Conservation (phyloP, 2,888 invertebrate species). For the Tuberolachnus salignus region DNA sequence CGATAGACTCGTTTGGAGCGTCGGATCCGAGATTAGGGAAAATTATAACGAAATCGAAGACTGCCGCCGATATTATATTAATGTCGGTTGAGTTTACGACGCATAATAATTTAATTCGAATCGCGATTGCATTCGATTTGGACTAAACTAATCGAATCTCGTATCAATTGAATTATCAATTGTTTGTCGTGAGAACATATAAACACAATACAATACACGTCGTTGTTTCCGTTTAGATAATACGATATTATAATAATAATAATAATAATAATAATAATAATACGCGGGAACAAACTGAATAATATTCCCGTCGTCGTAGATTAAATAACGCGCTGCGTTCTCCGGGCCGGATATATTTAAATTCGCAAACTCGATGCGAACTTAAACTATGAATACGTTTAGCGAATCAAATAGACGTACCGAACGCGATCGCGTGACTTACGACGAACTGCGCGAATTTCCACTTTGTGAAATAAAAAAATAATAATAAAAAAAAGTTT, state of each 20-base stretch:
- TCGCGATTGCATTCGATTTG: not conserved
- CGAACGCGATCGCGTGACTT: conserved; percentile 4
- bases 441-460: conserved; percentile 45
- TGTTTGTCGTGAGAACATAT: not conserved
- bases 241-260: too few relatives aligned
- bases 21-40: too few relatives aligned
- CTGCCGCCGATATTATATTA: too few relatives aligned
- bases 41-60: too few relatives aligned
- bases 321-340: not conserved
- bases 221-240: not conserved
- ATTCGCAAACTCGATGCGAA: conserved; percentile 39
- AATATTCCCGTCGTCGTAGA: not conserved
- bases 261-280: conserved; percentile 5
- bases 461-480: conserved; percentile 11
- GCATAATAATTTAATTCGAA: too few relatives aligned
- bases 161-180: not conserved
- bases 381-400: conserved; percentile 38
- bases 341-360: conserved; percentile 27
- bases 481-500: too few relatives aligned
- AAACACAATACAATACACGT: not conserved
- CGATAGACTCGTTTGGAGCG: too few relatives aligned
- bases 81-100: too few relatives aligned
- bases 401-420: conserved; percentile 23
- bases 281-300: too few relatives aligned
- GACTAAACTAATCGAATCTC: not conserved